Base-by-base conservation (phyloP, 2,797 vertebrate species). In the Sebastes oblongus region DNA sequence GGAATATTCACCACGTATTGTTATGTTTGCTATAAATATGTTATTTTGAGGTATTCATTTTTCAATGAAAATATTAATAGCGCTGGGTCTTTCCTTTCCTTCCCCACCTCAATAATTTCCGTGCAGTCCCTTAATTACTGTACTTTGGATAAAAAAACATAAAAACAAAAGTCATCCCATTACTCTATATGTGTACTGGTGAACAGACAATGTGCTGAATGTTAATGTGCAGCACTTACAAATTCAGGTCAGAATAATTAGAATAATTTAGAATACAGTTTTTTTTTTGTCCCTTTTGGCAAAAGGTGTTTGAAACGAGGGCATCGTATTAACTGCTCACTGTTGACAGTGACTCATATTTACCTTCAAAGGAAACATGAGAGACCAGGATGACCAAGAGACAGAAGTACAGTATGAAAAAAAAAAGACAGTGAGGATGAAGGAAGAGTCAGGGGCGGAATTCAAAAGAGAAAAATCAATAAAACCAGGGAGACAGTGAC, bases 381-480 rank as follows among this genome's bases (percentile, higher is more conserved):
- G 32, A 56, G 69, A 55, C 52, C 60, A 58, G 29, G 36, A 72
- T 64, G 62, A 56, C 55, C 61, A 78, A 30, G 69, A 73, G 30
- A 70, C 55, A 72, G 20, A 72, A 20, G 29, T 29, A 56, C 42
- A 42, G 13, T 2, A 34, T 39, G 50, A 8, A 9, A 56, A 69
- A 69, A 2, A 34, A 52, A 58, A 70, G 54, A 79, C 59, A 62
- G 62, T 3, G 22, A 58, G 24, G 39, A 72, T 67, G 27, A 6
- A 24, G 52, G 22, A 79, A 42, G 46, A 85, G 61, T 14, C 16
- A n/a, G 50, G 82, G 70, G 20, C 0, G 24, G 75, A 86, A 82
- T 81, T 75, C 80, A 88, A 76, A 78, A 42, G 29, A 72, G 42
- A 78, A 84, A 50, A 88, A 90, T 86, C 86, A 81, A 84, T 89